Percentiles rank a stretch among this genome's conserved stretches.
These are phyloP conservation scores for Penaeus monodon DNA, from an alignment of 2,888 invertebrate genomes.

Conservation along the genomic window DNA sequence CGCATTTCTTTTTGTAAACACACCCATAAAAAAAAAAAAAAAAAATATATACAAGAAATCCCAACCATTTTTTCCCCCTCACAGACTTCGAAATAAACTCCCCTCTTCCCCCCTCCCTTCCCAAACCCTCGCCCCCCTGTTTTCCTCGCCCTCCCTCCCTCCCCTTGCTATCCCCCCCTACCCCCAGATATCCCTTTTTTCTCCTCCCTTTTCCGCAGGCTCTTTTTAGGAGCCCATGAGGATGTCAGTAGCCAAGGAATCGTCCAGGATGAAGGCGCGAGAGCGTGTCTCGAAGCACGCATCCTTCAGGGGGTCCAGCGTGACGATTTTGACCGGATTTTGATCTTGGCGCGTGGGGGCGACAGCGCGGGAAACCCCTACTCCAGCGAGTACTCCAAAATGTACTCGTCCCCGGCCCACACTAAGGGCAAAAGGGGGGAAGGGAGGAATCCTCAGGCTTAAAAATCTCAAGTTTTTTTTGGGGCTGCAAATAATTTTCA, in stretches of 20 bases:
- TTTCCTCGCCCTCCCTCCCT: no score
- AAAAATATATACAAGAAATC: no score
- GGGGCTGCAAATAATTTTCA: no score
- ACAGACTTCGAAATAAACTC: no score
- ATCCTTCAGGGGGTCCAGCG: slow-evolving; percentile 86
- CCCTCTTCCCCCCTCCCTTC: no score
- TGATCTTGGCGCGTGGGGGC: slow-evolving; percentile 86
- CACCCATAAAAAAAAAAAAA: no score
- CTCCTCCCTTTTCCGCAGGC: slow-evolving; percentile 95
- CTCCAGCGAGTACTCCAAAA: slow-evolving; percentile 96
- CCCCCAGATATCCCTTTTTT: slow-evolving; percentile 94
- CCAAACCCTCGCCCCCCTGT: no score
- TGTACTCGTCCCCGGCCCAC: slow-evolving; percentile 90
- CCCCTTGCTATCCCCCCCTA: slow-evolving; percentile 68
- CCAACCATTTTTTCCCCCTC: no score
- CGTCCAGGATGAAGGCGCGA: slow-evolving; percentile 90
- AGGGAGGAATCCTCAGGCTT: no score
- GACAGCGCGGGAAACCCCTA: slow-evolving; percentile 96
- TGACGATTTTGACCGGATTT: slow-evolving; percentile 82
- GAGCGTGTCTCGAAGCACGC: slow-evolving; percentile 94
- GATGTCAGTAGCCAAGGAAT: slow-evolving; percentile 95
- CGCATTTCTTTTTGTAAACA: no score
- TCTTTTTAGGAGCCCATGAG: slow-evolving; percentile 96
- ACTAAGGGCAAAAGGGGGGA: slow-evolving; percentile 69
- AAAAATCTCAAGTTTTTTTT: no score